Evolutionary conservation across 2,888 invertebrate genomes (phyloP), one percentile per base, ranked within the genome.

Genomic region (Zeuzera pyrina): DNA sequence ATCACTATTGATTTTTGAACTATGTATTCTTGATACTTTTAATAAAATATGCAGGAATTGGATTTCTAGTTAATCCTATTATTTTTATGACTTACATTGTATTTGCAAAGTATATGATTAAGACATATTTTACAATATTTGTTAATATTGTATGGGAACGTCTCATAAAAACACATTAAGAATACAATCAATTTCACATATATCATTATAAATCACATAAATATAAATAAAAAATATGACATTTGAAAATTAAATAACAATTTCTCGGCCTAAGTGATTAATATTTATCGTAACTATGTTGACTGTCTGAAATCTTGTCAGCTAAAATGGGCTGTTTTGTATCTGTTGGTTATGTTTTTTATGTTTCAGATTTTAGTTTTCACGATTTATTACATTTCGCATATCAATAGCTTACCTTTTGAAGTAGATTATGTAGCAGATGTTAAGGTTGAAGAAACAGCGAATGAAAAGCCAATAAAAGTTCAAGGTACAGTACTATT

Each of bases 291-390:
- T 26, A 22, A 14, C 22, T 31, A 15, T 29, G 27, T n/a, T 34
- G 19, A 31, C 26, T 34, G 27, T 38, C 13, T 25, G 13, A 29
- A 31, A 24, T 37, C 16, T 36, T 45, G 46, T 48, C 45, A 44
- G 42, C 42, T 61, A 71, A 59, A 63, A 74, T 77, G 69, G 49
- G 41, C 43, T 41, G 39, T 55, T 60, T 57, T 48, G 34, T 47
- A 55, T 53, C 38, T 40, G 38, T 64, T 68, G 63, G 73, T 78
- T 73, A 78, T 78, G 77, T 66, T 77, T 66, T 66, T 67, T 64
- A 44, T 60, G 50, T 64, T 68, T 53, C 48, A 56, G 36, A 57
- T 69, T 64, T 54, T 67, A 52, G 44, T 73, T 42, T 41, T 70
- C 40, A 50, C 49, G 39, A 52, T 55, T 42, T 33, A 42, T 46